phyloP scores from a whole-genome alignment of 2,888 invertebrate species.

The Sclerodermus sp. region DNA sequence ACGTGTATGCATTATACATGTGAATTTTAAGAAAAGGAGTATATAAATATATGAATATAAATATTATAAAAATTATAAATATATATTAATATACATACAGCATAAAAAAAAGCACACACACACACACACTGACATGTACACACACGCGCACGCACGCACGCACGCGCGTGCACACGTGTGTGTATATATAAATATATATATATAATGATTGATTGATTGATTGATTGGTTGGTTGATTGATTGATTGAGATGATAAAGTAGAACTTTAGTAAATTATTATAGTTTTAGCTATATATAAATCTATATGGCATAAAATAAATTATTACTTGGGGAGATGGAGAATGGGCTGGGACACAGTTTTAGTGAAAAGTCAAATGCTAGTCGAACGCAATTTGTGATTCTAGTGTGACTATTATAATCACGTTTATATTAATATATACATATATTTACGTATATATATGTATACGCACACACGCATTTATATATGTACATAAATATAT shows the following conservation, averaged over 20 bases:
- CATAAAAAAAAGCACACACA: too few relatives aligned
- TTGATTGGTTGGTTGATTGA: background rate
- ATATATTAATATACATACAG: slow-evolving; percentile 25
- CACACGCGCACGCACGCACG: slow-evolving; percentile 61
- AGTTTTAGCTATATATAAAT: slow-evolving; percentile 48
- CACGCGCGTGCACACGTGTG: slow-evolving; percentile 47
- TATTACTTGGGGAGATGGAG: slow-evolving; percentile 15
- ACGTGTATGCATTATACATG: slow-evolving; percentile 45
- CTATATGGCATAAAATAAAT: slow-evolving; percentile 23
- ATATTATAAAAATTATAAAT: slow-evolving; percentile 49
- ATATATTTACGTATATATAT: background rate
- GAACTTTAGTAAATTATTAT: slow-evolving; percentile 52
- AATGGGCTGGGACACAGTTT: background rate
- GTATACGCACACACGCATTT: background rate
- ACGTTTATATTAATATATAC: background rate
- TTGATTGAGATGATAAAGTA: slow-evolving; percentile 44
- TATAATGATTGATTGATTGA: slow-evolving; percentile 50
- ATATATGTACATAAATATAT: too few relatives aligned
- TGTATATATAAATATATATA: slow-evolving; percentile 64
- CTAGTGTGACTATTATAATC: background rate
- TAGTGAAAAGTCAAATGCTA: background rate
- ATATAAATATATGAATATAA: slow-evolving; percentile 56
- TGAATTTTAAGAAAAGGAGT: slow-evolving; percentile 33
- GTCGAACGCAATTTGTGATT: background rate
- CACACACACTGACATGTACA: too few relatives aligned